Conservation (phyloP, 2,113 vertebrate species). For the Reinhardtius hippoglossoides region DNA sequence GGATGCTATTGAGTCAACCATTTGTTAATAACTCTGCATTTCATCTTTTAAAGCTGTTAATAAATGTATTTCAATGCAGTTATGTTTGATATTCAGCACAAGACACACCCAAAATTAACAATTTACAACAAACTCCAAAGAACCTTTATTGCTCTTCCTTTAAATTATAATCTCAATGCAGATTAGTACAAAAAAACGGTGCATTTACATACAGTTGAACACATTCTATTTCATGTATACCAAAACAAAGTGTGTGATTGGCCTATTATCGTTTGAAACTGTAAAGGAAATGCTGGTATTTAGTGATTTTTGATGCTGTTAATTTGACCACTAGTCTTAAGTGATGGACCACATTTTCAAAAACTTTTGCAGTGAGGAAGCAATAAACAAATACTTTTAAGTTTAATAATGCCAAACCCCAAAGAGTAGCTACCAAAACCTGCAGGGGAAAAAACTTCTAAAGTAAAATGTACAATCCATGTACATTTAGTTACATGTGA, state of each 20-base stretch:
- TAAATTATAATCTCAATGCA: constrained; percentile 66
- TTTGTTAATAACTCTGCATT: too few relatives aligned
- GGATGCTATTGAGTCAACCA: too few relatives aligned
- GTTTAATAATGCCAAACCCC: background rate
- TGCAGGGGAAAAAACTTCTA: background rate
- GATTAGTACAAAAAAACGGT: constrained; percentile 73
- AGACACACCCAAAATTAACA: background rate
- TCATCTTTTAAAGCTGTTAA: too few relatives aligned
- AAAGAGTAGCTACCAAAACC: constrained; percentile 4
- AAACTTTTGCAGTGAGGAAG: background rate
- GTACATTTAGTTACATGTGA: constrained; percentile 12
- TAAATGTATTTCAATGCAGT: background rate
- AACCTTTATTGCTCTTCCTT: constrained; percentile 76
- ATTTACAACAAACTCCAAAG: constrained; percentile 28
- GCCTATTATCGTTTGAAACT: constrained; percentile 13
- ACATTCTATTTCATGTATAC: constrained; percentile 20
- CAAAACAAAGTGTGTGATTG: background rate
- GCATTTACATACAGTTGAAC: constrained; percentile 58
- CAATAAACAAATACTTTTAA: constrained; percentile 19
- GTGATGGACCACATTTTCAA: background rate
- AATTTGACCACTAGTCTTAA: constrained; percentile 19
- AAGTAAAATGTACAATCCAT: constrained; percentile 7
- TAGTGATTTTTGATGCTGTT: constrained; percentile 31
- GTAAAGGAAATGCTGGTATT: constrained; percentile 42
- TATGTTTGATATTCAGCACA: background rate